Conservation (phyloP, 2,888 invertebrate species). For the Cataglyphis rosenhaueri region DNA sequence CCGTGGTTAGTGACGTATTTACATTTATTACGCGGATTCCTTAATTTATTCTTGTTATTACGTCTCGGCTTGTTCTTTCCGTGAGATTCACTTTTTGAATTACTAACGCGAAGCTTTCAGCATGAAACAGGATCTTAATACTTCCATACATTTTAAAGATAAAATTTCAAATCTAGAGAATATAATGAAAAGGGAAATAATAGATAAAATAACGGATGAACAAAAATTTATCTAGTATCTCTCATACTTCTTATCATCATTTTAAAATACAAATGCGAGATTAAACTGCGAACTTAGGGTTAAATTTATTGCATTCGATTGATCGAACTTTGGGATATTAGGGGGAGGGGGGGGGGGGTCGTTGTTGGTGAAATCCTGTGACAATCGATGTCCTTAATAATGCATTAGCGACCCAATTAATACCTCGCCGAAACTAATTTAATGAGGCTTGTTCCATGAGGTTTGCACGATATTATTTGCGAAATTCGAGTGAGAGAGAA, state of each 20-base stretch:
- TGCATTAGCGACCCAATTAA: slow-evolving; percentile 47
- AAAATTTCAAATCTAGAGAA: background rate
- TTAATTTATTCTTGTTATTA: slow-evolving; percentile 30
- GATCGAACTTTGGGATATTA: slow-evolving; percentile 10
- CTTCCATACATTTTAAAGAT: background rate
- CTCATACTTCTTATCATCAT: background rate
- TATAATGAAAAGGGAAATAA: background rate
- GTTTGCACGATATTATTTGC: background rate
- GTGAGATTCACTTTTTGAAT: slow-evolving; percentile 13
- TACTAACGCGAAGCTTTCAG: slow-evolving; percentile 1
- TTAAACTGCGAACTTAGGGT: background rate
- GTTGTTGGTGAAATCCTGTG: slow-evolving; percentile 21
- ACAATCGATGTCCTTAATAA: slow-evolving; percentile 46
- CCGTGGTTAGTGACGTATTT: slow-evolving; percentile 18
- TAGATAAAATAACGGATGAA: background rate
- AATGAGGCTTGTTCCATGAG: slow-evolving; percentile 36
- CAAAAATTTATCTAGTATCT: background rate
- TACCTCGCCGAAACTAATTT: slow-evolving; percentile 42
- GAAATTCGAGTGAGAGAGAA: background rate
- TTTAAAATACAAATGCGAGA: background rate
- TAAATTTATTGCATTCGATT: slow-evolving; percentile 20
- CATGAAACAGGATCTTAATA: background rate
- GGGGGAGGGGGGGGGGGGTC: background rate
- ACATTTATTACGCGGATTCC: slow-evolving; percentile 29
- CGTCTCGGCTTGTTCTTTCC: slow-evolving; percentile 14